Base-by-base conservation (phyloP, 2,888 invertebrate species). In the Epinotia brunnichana region DNA sequence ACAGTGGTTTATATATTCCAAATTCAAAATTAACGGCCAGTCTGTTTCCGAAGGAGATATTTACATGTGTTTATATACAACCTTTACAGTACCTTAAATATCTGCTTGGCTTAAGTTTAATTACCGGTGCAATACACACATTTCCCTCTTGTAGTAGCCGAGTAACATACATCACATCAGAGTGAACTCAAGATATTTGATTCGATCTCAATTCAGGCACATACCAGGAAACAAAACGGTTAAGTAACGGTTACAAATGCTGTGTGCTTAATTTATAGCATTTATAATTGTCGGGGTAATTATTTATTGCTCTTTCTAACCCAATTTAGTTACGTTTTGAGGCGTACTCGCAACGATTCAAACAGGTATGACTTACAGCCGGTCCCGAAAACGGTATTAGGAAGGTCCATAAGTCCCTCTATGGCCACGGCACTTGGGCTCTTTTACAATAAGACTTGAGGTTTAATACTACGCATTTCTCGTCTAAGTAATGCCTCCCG, bases 351-450 rank as follows among this genome's bases (percentile, higher is more conserved):
- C 39, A 41, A 56, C 66, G 41, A 19, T 66, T 66, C 41, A 39
- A 64, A 64, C 54, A 56, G 53, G 44, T 63, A 56, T 56, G 41
- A 51, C 64, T 66, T 54, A 66, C 41, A 41, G 54, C 54, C 41
- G 9, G 19, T 13, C 35, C 21, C n/a, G 11, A 66, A 41, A n/a
- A 4, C 64, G 17, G 15, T 21, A 9, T 54, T 21, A 11, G 17
- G 0, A 66, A 66, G 35, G 56, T n/a, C 3, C 35, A 24, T 21
- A 66, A 56, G 54, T 41, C 7, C 4, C 10, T 41, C n/a, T 15
- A n/a, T 10, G 24, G 1, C 2, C 11, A 56, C 0, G 21, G 21
- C 21, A 21, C 17, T 56, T 66, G 24, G 2, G 66, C 39, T 5
- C 19, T 66, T 66, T 39, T 56, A n/a, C 11, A 56, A 24, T 24